Base-by-base conservation (phyloP, 2,797 vertebrate species). In the Brotula barbata region DNA sequence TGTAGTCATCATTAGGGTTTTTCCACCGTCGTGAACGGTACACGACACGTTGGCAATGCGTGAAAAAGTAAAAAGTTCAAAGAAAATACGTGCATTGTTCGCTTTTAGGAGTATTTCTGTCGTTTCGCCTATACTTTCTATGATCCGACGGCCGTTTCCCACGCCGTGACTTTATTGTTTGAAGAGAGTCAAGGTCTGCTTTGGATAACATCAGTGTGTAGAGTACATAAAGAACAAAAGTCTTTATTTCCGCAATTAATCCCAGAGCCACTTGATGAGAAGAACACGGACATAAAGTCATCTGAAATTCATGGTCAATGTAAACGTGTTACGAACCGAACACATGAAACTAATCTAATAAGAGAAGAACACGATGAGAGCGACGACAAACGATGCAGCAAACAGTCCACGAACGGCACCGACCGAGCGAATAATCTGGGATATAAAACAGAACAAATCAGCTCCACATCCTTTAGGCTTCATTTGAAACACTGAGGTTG, bases 1-100 rank as follows among this genome's bases (percentile, higher is more conserved):
- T 68, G 74, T 75, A 85, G 78, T 85, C 89, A 84, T 88, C 80
- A 86, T 85, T 75, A 81, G 64, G 73, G 66, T 78, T 83, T 89
- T 90, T 89, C 86, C 86, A 85, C 81, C 68, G 74, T 49, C 53
- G 71, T 83, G 84, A 84, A 71, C 78, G 78, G 64, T 76, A 75
- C 48, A 75, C 48, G 63, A 78, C 71, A 83, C 80, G 67, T 85
- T 85, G 82, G 71, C 56, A 63, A 31, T 12, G n/a, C 53, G 63
- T 75, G 43, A 76, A 71, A 79, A 53, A 60, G 58, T 44, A 10
- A 49, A 51, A 76, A 64, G 41, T 44, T 3, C 16, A 42, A 64
- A 57, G 39, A 57, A 74, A 69, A 58, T 8, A 3, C 39, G 14
- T 3, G 19, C 65, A 71, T 72, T 75, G 57, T 82, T 78, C 13